Evolutionary conservation across 2,113 vertebrate genomes (phyloP).

Genomic region (Brachyistius frenatus): DNA sequence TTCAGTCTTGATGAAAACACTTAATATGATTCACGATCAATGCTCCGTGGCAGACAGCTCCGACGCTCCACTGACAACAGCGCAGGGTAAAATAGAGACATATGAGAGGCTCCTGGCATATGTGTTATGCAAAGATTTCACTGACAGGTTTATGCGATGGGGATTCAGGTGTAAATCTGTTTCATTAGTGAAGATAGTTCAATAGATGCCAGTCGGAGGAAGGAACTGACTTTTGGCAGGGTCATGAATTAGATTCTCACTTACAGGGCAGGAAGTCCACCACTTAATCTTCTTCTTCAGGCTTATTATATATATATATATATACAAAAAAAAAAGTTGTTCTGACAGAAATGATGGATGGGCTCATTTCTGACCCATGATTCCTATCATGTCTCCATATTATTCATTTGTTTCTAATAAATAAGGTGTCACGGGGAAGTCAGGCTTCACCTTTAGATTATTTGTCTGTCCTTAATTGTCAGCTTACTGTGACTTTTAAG

Average conservation of each 20-base stretch:
- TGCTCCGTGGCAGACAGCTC: conserved; percentile 18
- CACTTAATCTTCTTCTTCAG: conserved; percentile 10
- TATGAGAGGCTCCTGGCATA: conserved; percentile 10
- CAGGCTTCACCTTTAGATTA: conserved; percentile 41
- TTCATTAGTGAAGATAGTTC: conserved; percentile 52
- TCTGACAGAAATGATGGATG: conserved; percentile 22
- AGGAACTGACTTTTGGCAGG: conserved; percentile 14
- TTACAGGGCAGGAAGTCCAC: conserved; percentile 41
- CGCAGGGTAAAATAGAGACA: conserved; percentile 35
- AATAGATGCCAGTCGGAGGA: conserved; percentile 16
- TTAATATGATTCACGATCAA: conserved; percentile 26
- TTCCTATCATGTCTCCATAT: not conserved
- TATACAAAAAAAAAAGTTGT: conserved; percentile 21
- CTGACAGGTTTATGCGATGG: conserved; percentile 31
- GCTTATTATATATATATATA: not conserved
- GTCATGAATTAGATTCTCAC: conserved; percentile 33
- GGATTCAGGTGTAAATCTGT: conserved; percentile 61
- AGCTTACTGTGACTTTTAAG: conserved; percentile 61
- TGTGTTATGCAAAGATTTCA: conserved; percentile 50
- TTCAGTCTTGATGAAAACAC: conserved; percentile 18
- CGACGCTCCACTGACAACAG: conserved; percentile 9
- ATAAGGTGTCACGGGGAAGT: conserved; percentile 21
- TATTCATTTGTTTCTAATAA: conserved; percentile 6
- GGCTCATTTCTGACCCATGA: not conserved
- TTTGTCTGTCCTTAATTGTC: conserved; percentile 39